Evolutionary conservation across 2,797 vertebrate genomes (phyloP).

Genomic region (Remorina albescens): DNA sequence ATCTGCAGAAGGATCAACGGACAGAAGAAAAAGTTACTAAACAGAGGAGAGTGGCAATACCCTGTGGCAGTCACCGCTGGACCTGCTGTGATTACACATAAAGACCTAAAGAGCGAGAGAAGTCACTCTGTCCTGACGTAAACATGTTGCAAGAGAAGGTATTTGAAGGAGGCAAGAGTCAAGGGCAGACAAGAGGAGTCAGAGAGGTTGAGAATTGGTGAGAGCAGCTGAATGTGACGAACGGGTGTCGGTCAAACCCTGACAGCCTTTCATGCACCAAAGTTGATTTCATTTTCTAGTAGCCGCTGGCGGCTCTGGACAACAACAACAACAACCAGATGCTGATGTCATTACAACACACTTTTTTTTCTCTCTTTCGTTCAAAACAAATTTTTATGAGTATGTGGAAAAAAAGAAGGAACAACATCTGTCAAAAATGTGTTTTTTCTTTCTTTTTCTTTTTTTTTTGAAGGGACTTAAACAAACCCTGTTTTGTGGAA

Average conservation of each 20-base stretch:
- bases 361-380: constrained; percentile 32
- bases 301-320: constrained; percentile 44
- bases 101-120: constrained; percentile 50
- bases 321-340: constrained; percentile 67
- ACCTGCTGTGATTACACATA: constrained; percentile 47
- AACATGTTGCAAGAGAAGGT: constrained; percentile 49
- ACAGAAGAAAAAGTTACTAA: constrained; percentile 12
- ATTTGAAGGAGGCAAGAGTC: constrained; percentile 30
- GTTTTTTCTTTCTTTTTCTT: constrained; percentile 65
- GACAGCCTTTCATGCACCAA: constrained; percentile 20
- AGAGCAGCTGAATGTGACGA: constrained; percentile 8
- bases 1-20: not conserved
- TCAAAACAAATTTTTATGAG: constrained; percentile 75
- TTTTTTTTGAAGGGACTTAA: constrained; percentile 74
- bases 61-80: constrained; percentile 29
- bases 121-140: constrained; percentile 34
- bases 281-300: constrained; percentile 50
- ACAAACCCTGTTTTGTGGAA: constrained; percentile 85
- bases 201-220: constrained; percentile 30
- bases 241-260: constrained; percentile 13
- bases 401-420: constrained; percentile 80
- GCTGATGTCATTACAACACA: constrained; percentile 68
- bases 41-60: too few species aligned
- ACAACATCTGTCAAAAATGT: constrained; percentile 81
- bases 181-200: constrained; percentile 17